phyloP scores from a whole-genome alignment of 1,140 invertebrate species.

The Steinernema feltiae region DNA sequence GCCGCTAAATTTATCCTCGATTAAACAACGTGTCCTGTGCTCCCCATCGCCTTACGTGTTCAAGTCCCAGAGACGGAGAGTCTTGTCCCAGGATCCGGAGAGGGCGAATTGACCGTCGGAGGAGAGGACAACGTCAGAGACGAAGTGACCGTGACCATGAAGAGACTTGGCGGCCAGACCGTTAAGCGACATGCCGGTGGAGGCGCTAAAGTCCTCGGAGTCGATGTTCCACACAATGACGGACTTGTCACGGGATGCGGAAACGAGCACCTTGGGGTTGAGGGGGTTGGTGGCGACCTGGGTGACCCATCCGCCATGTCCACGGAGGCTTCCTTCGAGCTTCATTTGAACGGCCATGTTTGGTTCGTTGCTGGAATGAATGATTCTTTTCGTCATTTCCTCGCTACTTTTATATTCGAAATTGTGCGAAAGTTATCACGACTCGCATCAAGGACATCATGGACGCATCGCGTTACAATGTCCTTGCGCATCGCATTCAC shows the following conservation, averaged over 20 bases:
- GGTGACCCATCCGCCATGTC: constrained; percentile 97
- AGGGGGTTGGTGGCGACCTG: constrained; percentile 99
- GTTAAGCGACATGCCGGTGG: constrained; percentile 66
- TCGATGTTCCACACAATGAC: constrained; percentile 96
- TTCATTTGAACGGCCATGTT: constrained; percentile 74
- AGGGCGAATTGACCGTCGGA: constrained; percentile 98
- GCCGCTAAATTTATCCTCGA: no score
- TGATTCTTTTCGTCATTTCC: no score
- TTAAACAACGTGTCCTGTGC: no score
- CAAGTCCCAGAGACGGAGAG: constrained; percentile 94
- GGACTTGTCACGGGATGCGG: constrained; percentile 93
- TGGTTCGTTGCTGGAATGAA: no score
- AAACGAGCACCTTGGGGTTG: constrained; percentile 94
- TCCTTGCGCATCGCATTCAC: no score
- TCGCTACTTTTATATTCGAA: no score
- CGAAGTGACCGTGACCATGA: constrained; percentile 94
- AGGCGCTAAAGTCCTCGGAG: constrained; percentile 68
- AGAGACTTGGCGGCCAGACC: constrained; percentile 89
- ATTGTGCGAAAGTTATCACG: no score
- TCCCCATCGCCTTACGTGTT: constrained; percentile 70
- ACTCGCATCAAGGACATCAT: no score
- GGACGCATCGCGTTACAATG: no score
- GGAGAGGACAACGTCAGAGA: constrained; percentile 94
- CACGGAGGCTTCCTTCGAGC: constrained; percentile 79
- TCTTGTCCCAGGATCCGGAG: constrained; percentile 98